A percentile compares a stretch with the other conserved stretches of the same genome.
phyloP scores from a whole-genome alignment of 2,797 vertebrate genomes.

The Oreortyx pictus region DNA sequence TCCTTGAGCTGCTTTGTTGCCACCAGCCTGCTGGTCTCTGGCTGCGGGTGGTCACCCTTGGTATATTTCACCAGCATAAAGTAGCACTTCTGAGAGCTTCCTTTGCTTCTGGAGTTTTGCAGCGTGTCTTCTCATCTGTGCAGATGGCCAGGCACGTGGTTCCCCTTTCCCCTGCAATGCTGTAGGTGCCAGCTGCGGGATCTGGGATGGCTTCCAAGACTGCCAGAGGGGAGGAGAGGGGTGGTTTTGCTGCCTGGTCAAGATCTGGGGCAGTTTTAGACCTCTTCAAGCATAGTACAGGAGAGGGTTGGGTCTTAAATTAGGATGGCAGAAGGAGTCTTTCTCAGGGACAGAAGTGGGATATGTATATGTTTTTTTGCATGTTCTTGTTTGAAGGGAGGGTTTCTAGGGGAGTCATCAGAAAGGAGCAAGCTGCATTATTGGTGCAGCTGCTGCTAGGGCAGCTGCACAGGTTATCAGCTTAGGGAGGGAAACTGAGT shows the following conservation, averaged over 20 bases:
- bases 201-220: rapidly evolving
- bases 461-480: neutral
- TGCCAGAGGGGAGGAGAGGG: neutral
- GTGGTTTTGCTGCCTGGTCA: neutral
- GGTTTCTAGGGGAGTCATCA: neutral
- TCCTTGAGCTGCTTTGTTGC: neutral
- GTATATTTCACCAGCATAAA: neutral
- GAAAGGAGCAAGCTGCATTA: neutral
- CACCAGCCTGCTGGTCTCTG: rapidly evolving
- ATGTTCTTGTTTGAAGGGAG: neutral
- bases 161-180: rapidly evolving
- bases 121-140: neutral
- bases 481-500: rapidly evolving
- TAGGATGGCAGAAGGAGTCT: neutral
- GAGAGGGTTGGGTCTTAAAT: rapidly evolving
- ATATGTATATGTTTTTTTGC: neutral
- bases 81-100: rapidly evolving
- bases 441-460: no score
- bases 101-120: neutral
- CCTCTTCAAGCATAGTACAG: neutral
- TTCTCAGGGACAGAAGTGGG: neutral
- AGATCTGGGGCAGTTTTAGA: neutral
- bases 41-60: neutral
- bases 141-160: rapidly evolving
- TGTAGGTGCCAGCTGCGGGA: neutral